Conservation (phyloP, 2,888 invertebrate genomes). For the Crossocerus cetratus region DNA sequence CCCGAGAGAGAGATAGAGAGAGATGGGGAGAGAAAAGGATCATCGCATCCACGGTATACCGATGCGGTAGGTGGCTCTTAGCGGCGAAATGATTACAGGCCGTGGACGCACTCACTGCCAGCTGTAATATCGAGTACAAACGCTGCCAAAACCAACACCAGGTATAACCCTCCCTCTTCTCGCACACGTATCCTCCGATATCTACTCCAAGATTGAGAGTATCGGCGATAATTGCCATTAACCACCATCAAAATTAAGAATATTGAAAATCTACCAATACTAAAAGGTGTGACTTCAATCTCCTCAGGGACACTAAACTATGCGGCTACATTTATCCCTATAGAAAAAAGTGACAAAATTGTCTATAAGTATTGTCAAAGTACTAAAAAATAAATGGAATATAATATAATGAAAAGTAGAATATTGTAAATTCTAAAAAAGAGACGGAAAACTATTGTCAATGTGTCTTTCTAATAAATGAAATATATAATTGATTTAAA, state of each 20-base stretch:
- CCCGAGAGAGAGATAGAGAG: slow-evolving; percentile 27
- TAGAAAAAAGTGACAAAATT: no score
- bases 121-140: slow-evolving; percentile 72
- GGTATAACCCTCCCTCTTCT: background rate
- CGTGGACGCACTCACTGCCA: slow-evolving; percentile 68
- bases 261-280: no score
- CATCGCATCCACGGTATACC: slow-evolving; percentile 47
- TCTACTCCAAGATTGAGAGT: background rate
- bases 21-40: slow-evolving; percentile 21
- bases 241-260: no score
- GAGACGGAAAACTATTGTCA: no score
- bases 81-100: slow-evolving; percentile 75
- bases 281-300: no score
- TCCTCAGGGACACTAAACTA: no score
- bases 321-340: no score
- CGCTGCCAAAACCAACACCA: slow-evolving; percentile 63
- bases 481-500: no score
- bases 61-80: slow-evolving; percentile 73
- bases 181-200: background rate
- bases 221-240: background rate
- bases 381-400: no score
- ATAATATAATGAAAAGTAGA: background rate
- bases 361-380: no score
- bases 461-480: no score
- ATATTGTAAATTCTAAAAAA: background rate